Base-by-base conservation (phyloP, 2,113 vertebrate species). In the Cyprinodon variegatus region DNA sequence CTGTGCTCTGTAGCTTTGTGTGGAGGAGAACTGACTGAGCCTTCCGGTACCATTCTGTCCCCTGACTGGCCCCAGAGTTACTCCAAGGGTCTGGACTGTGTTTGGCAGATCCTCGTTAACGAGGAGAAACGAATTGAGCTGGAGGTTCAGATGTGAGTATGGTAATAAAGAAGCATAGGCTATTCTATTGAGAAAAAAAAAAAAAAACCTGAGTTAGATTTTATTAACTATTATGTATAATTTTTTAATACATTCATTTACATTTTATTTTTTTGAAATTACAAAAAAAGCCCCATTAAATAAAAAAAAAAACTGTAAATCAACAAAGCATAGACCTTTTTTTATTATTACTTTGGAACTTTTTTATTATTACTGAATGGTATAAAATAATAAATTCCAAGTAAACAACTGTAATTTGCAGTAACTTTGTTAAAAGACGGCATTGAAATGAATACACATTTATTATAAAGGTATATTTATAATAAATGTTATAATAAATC, bases 11-110 rank as follows among this genome's bases (percentile, higher is more conserved):
- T 76, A 74, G 96, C 96, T 63, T 89, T 97, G 83, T 98, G 97
- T 59, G 96, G 97, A 9, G 97, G 96, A 40, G 96, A 97, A 78
- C 89, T 97, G 85, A 95, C 95, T 0, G 95, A 96, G 61, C 76
- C 96, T 0, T 89, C 93, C 0, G 96, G 96, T 3, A 96, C 96
- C 12, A 94, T 98, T 73, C 94, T 97, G 74, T 97, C 96, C 79
- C 97, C 97, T 0, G 96, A 98, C 80, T 98, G 96, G 96, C 97
- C 97, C 38, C 96, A 96, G 91, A 96, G 96, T 86, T 98, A 97
- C 66, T 95, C 95, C 70, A 96, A 96, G 15, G 96, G 96, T 17
- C 94, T 95, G 61, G 96, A 98, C 89, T 98, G 97, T 36, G 92
- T 97, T 41, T 98, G 97, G 97, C 95, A 95, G 79, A 95, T 98